A percentile compares a stretch with the other conserved stretches of the same genome.
phyloP scores from a whole-genome alignment of 2,888 invertebrate species.

The Entomobrya proxima region DNA sequence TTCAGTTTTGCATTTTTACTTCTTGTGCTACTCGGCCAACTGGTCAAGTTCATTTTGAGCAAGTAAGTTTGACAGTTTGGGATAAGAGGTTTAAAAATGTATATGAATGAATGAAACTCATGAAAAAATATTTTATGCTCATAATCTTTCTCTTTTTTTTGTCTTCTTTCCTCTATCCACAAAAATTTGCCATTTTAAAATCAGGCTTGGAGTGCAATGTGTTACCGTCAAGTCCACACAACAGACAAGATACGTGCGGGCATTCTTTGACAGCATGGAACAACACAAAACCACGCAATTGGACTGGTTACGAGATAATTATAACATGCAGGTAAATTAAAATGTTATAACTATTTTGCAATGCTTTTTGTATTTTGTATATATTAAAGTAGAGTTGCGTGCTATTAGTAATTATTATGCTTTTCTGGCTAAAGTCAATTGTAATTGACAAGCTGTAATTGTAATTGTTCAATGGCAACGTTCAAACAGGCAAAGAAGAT shows the following conservation, averaged over 20 bases:
- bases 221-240: conserved; percentile 62
- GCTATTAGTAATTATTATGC: no score
- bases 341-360: background rate
- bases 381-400: no score
- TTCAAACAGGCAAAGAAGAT: conserved; percentile 86
- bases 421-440: no score
- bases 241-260: conserved; percentile 88
- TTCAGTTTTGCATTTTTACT: conserved; percentile 88
- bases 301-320: conserved; percentile 92
- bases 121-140: background rate
- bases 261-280: conserved; percentile 93
- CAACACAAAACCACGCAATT: conserved; percentile 92
- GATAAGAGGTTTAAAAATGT: background rate
- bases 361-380: no score
- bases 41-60: conserved; percentile 84
- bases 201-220: conserved; percentile 73
- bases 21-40: conserved; percentile 87
- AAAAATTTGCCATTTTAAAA: conserved; percentile 18
- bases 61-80: conserved; percentile 34
- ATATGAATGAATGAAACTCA: background rate
- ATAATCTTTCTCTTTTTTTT: background rate
- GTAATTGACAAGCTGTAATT: no score
- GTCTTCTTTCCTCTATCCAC: background rate
- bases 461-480: no score
- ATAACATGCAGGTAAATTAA: conserved; percentile 87